These are phyloP conservation scores for Ophioninae sp. DNA, from an alignment of 2,888 invertebrate genomes.

Conservation along the genomic window DNA sequence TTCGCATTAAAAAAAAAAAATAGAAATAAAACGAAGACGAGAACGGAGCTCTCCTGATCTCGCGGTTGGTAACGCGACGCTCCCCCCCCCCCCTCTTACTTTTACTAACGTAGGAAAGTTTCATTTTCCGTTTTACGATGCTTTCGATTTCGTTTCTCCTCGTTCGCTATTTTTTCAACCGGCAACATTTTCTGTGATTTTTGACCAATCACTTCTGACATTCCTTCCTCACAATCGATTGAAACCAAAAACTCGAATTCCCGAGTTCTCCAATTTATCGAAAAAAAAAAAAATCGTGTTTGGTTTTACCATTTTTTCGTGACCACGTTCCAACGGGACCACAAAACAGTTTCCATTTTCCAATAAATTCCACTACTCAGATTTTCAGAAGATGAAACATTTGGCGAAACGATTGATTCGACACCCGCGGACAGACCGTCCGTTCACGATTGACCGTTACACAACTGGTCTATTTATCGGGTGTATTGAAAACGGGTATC, in stretches of 20 bases:
- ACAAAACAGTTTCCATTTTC: not conserved
- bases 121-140: constrained; percentile 49
- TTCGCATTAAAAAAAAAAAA: constrained; percentile 30
- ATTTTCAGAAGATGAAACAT: not conserved
- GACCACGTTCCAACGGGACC: no score
- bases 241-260: no score
- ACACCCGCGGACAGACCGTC: not conserved
- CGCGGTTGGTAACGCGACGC: constrained; percentile 15
- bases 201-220: no score
- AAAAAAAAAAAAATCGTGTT: no score
- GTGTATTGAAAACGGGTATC: not conserved
- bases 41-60: not conserved
- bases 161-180: not conserved
- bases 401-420: not conserved
- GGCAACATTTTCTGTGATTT: no score
- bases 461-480: not conserved
- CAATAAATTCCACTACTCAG: not conserved
- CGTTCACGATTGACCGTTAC: not conserved
- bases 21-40: no score
- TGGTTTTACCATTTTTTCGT: no score
- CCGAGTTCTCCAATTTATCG: no score
- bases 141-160: constrained; percentile 45
- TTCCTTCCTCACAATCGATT: no score
- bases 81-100: not conserved
- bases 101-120: constrained; percentile 20